Percentiles rank a stretch among this genome's conserved stretches.
phyloP scores from a whole-genome alignment of 2,113 vertebrate genomes.

The Mobula birostris region DNA sequence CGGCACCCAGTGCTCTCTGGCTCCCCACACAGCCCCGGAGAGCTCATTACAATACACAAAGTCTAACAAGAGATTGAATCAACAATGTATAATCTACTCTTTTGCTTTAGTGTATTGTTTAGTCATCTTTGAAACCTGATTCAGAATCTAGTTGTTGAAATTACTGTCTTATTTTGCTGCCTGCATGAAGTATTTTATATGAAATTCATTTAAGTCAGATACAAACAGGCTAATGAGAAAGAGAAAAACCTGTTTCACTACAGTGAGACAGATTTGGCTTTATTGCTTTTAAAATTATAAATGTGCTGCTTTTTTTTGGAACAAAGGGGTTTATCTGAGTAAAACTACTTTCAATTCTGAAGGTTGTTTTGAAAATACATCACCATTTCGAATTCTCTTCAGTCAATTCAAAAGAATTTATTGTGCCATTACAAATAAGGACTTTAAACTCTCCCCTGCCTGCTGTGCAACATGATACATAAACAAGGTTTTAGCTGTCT shows the following conservation, averaged over 20 bases:
- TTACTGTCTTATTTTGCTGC: not conserved
- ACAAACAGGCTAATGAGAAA: not conserved
- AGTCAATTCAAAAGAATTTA: too few relatives aligned
- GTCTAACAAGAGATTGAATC: not conserved
- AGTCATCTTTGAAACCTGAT: not conserved
- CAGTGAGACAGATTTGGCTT: not conserved
- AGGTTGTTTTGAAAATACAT: too few relatives aligned
- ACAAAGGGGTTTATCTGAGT: not conserved
- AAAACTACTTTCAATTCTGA: too few relatives aligned
- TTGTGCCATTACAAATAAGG: too few relatives aligned
- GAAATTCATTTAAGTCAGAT: not conserved
- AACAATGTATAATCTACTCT: not conserved
- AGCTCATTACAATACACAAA: not conserved
- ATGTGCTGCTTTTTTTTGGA: not conserved
- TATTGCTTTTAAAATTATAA: not conserved
- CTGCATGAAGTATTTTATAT: not conserved
- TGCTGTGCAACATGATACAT: too few relatives aligned
- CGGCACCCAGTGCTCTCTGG: too few relatives aligned
- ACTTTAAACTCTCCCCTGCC: too few relatives aligned
- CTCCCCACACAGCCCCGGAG: too few relatives aligned
- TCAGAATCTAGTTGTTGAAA: not conserved
- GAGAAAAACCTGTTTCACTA: not conserved
- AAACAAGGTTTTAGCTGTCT: too few relatives aligned
- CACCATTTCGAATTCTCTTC: too few relatives aligned
- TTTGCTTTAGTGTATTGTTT: not conserved